Percentiles rank a stretch among this genome's conserved stretches.
phyloP scores from a whole-genome alignment of 2,113 vertebrate species.

The Lophotis ruficrista region DNA sequence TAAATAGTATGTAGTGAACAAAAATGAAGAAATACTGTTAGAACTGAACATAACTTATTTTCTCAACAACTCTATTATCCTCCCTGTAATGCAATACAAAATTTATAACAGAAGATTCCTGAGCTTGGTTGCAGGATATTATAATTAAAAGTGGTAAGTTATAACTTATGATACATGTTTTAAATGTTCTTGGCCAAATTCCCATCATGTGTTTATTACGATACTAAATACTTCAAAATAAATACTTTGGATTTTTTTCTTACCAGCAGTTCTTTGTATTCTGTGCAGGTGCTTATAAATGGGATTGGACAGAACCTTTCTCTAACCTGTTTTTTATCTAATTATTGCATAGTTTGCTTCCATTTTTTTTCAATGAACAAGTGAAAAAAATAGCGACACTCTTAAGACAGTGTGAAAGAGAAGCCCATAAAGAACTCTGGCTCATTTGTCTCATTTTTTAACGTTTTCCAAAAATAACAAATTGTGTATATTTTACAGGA shows the following conservation, averaged over 20 bases:
- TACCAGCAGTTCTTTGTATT: background rate
- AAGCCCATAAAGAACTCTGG: background rate
- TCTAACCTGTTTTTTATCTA: background rate
- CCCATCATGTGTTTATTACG: background rate
- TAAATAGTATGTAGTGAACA: constrained; percentile 63
- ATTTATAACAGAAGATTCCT: constrained; percentile 28
- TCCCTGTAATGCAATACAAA: constrained; percentile 11
- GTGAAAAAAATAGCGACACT: background rate
- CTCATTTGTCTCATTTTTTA: background rate
- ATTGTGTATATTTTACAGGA: background rate
- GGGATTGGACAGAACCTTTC: background rate
- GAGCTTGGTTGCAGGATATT: background rate
- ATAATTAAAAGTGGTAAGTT: background rate
- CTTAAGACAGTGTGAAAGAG: background rate
- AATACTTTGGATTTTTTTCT: background rate
- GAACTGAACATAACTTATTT: constrained; percentile 30
- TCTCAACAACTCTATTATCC: constrained; percentile 1
- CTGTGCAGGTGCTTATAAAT: background rate
- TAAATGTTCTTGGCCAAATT: constrained; percentile 41
- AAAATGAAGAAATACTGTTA: constrained; percentile 56
- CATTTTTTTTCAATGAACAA: background rate
- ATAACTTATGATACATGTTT: constrained; percentile 23
- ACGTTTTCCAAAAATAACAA: background rate
- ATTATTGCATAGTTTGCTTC: background rate
- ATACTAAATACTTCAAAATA: background rate